A percentile compares a stretch with the other conserved stretches of the same genome.
These are phyloP conservation scores for Geodia barretti DNA, from an alignment of 37 sponge, comb jelly and placozoan genomes.

Conservation along the genomic window DNA sequence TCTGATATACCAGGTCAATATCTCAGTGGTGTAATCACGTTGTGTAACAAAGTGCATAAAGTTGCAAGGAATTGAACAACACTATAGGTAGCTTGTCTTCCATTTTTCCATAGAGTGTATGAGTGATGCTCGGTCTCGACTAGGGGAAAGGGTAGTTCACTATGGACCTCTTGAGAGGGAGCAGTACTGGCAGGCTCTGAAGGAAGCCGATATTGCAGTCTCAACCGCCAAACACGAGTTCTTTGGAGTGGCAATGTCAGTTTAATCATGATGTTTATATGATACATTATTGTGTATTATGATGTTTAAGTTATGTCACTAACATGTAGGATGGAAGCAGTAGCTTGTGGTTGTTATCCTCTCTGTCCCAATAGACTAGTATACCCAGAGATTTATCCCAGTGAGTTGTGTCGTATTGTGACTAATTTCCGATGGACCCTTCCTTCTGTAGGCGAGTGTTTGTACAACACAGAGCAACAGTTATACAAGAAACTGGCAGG, in stretches of 20 bases:
- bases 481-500: constrained; percentile 72
- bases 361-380: constrained; percentile 91
- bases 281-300: background rate
- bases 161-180: constrained; percentile 35
- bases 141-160: constrained; percentile 48
- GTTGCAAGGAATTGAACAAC: too few species aligned
- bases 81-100: too few species aligned
- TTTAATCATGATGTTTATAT: background rate
- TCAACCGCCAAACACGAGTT: constrained; percentile 93
- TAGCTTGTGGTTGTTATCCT: constrained; percentile 81
- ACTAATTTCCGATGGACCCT: background rate
- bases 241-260: constrained; percentile 95
- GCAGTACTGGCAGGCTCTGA: constrained; percentile 67
- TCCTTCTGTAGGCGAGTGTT: constrained; percentile 54
- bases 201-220: constrained; percentile 74
- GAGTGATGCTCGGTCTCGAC: background rate
- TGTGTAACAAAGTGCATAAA: too few species aligned
- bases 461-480: constrained; percentile 88
- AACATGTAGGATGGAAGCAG: constrained; percentile 77
- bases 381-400: constrained; percentile 91
- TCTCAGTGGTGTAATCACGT: too few species aligned
- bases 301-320: background rate
- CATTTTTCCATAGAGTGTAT: constrained; percentile 42
- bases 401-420: background rate
- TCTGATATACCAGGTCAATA: constrained; percentile 79